Percentiles rank a stretch among this genome's conserved stretches.
Conservation (phyloP, 2,113 vertebrate species). For the Condylura cristata region DNA sequence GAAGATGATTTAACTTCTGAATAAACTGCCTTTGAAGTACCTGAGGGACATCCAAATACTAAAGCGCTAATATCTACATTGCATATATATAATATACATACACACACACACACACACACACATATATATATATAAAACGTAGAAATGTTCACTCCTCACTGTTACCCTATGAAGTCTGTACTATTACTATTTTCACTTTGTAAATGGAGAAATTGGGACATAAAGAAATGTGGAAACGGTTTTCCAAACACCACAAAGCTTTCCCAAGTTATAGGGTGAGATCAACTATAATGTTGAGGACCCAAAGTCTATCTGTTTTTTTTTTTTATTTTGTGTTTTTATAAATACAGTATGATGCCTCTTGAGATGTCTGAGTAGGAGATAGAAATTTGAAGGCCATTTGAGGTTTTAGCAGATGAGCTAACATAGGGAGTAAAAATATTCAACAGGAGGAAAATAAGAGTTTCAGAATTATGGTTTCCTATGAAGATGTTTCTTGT, state of each 20-base stretch:
- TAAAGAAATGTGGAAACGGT: neutral
- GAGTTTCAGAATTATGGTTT: neutral
- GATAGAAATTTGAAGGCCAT: neutral
- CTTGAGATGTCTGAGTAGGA: neutral
- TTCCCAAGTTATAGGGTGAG: neutral
- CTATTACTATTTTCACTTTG: neutral
- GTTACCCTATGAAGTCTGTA: neutral
- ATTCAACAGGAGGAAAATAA: neutral
- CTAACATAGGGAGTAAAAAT: neutral
- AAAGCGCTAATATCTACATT: neutral
- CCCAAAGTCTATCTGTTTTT: neutral
- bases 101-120: too few relatives aligned
- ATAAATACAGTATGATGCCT: neutral
- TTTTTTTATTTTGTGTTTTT: neutral
- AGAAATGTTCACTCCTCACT: neutral
- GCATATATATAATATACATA: too few relatives aligned
- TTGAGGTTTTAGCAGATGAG: neutral
- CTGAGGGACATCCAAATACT: neutral
- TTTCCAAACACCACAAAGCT: neutral
- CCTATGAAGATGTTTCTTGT: neutral
- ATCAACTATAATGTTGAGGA: neutral
- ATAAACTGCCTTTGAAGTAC: neutral
- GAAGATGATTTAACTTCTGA: neutral
- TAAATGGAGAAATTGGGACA: neutral
- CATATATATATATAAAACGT: too few relatives aligned